phyloP scores from a whole-genome alignment of 2,888 invertebrate species.

The Autographa pulchrina region DNA sequence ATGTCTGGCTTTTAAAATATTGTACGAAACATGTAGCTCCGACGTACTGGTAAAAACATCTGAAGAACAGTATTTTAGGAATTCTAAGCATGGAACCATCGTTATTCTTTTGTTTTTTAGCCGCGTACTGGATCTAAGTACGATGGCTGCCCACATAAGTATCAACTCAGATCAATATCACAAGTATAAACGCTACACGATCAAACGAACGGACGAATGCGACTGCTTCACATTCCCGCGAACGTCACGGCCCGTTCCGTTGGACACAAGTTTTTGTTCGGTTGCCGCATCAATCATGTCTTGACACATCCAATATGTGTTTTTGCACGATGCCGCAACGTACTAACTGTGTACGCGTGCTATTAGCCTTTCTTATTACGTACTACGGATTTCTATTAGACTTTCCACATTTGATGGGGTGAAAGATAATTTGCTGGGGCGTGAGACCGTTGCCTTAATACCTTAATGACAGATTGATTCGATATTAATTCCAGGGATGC shows the following conservation, averaged over 20 bases:
- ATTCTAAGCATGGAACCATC: background rate
- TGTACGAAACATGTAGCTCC: background rate
- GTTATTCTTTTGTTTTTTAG: background rate
- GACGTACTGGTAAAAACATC: background rate
- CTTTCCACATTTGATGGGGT: constrained; percentile 88
- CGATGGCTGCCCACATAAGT: background rate
- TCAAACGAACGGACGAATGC: constrained; percentile 48
- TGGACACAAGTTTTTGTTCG: constrained; percentile 79
- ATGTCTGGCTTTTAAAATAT: background rate
- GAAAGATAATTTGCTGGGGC: constrained; percentile 86
- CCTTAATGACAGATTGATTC: constrained; percentile 86
- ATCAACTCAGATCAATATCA: constrained; percentile 44
- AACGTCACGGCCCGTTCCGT: constrained; percentile 82
- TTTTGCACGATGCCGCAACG: constrained; percentile 79
- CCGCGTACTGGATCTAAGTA: background rate
- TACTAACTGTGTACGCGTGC: constrained; percentile 78
- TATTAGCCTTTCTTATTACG: constrained; percentile 86
- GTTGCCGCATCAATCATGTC: constrained; percentile 85
- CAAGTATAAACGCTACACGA: constrained; percentile 50
- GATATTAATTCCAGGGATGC: constrained; percentile 84
- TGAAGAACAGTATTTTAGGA: background rate
- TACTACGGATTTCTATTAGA: constrained; percentile 88
- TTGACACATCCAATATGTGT: constrained; percentile 89
- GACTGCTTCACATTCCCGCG: constrained; percentile 71
- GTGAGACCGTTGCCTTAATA: constrained; percentile 79